Conservation (phyloP, 1,140 invertebrate genomes). For the Aphelinus atriplicis region DNA sequence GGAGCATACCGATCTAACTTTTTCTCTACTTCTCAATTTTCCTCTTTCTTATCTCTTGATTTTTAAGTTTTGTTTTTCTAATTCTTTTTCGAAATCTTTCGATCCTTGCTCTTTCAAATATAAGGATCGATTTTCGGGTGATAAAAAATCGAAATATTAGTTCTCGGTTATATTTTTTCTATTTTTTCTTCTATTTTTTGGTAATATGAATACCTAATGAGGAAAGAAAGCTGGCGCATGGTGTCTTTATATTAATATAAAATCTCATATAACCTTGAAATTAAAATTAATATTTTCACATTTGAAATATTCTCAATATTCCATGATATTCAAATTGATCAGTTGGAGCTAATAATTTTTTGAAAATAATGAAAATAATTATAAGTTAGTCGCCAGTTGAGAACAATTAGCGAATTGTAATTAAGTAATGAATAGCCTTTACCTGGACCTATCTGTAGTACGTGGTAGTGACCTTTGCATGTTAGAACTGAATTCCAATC, state of each 20-base stretch:
- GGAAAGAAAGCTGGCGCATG: constrained; percentile 39
- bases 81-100: neutral
- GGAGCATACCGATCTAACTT: constrained; percentile 28
- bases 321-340: constrained; percentile 28
- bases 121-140: constrained; percentile 4
- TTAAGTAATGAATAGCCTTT: constrained; percentile 47
- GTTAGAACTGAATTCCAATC: constrained; percentile 43
- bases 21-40: constrained; percentile 29
- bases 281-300: constrained; percentile 23
- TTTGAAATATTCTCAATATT: constrained; percentile 31
- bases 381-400: constrained; percentile 43
- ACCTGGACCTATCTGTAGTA: constrained; percentile 47
- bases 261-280: neutral
- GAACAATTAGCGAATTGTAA: constrained; percentile 39
- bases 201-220: constrained; percentile 33
- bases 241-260: constrained; percentile 13
- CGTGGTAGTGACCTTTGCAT: constrained; percentile 58
- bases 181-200: constrained; percentile 17
- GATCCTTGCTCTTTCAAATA: neutral
- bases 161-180: constrained; percentile 22
- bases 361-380: constrained; percentile 28
- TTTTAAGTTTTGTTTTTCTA: constrained; percentile 30
- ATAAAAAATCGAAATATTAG: neutral
- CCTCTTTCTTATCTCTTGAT: constrained; percentile 27
- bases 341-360: constrained; percentile 27